Base-by-base conservation (phyloP, 1,140 invertebrate species). In the Gonioctena quinquepunctata region DNA sequence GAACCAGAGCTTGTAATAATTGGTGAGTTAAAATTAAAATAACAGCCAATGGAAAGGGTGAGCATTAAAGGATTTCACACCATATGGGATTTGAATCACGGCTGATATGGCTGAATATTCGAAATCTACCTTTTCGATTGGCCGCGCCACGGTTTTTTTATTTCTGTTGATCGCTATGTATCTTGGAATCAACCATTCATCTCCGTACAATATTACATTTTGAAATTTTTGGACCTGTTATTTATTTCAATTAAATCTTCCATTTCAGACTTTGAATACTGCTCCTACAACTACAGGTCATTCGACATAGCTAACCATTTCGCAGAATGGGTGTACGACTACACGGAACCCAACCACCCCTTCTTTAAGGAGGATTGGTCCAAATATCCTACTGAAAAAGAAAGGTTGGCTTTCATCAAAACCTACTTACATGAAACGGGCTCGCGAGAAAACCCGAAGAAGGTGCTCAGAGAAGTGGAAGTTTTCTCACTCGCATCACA, bases 261-360 rank as follows among this genome's bases (percentile, higher is more conserved):
- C 52, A 49, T 74, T 74, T 66, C 96, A 79, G 96, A 98, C 82
- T 97, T 94, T 83, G 96, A 98, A 84, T 98, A 97, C 81, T 95
- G 94, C 81, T 93, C 94, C 0, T 97, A 97, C 83, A 97, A 96
- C 82, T 95, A 96, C 81, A 85, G 96, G 70, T 95, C 93, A 0
- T 99, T 96, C 85, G 97, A 99, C 84, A 85, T 99, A 65, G 97
- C 95, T 2, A 99, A 99, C 85, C 96, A 99, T 81, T 97, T 98
- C 82, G 89, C 94, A 71, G 96, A 99, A 84, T 98, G 96, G 95
- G 90, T 89, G 5, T 97, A 94, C 82, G 94, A 98, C 79, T 98
- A 99, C 82, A 93, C 90, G 0, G 88, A 89, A 62, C 82, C 88
- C 0, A 87, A 92, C 52, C 88, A 90, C 80, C 96, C 96, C 1